Conservation (phyloP, 2,888 invertebrate genomes). For the Aquatica leii region DNA sequence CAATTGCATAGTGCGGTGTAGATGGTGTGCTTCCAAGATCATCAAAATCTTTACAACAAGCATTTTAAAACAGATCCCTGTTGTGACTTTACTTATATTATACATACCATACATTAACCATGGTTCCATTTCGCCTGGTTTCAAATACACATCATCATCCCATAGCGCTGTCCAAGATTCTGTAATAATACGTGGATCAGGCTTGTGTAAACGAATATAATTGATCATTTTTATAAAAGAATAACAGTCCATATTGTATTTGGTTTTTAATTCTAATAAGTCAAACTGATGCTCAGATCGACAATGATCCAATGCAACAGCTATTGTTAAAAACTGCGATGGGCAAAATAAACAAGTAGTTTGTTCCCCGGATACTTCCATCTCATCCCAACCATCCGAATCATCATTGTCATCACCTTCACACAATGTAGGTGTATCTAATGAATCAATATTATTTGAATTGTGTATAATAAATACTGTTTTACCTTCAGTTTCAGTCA, state of each 20-base stretch:
- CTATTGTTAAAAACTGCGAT: conserved; percentile 67
- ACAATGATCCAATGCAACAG: conserved; percentile 74
- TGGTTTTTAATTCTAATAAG: conserved; percentile 70
- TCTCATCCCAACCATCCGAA: conserved; percentile 66
- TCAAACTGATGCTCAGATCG: conserved; percentile 71
- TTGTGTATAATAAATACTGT: neutral
- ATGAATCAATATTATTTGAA: neutral
- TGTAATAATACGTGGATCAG: conserved; percentile 65
- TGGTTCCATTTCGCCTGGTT: conserved; percentile 79
- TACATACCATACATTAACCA: conserved; percentile 82
- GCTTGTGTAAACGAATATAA: conserved; percentile 74
- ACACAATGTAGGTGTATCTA: conserved; percentile 36
- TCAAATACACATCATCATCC: conserved; percentile 80
- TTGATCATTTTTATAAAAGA: conserved; percentile 84
- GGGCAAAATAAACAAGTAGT: conserved; percentile 79
- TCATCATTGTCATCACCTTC: conserved; percentile 51
- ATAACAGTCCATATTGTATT: conserved; percentile 82
- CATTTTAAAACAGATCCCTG: no score
- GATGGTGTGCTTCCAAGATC: conserved; percentile 61
- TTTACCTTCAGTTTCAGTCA: conserved; percentile 30
- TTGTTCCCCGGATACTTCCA: conserved; percentile 61
- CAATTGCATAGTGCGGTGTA: conserved; percentile 60
- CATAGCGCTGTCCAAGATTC: conserved; percentile 66
- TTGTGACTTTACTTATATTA: no score
- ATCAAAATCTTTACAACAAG: conserved; percentile 61